Percentiles rank a stretch among this genome's conserved stretches.
Conservation (phyloP, 1,140 invertebrate species). For the Nasonia vitripennis region DNA sequence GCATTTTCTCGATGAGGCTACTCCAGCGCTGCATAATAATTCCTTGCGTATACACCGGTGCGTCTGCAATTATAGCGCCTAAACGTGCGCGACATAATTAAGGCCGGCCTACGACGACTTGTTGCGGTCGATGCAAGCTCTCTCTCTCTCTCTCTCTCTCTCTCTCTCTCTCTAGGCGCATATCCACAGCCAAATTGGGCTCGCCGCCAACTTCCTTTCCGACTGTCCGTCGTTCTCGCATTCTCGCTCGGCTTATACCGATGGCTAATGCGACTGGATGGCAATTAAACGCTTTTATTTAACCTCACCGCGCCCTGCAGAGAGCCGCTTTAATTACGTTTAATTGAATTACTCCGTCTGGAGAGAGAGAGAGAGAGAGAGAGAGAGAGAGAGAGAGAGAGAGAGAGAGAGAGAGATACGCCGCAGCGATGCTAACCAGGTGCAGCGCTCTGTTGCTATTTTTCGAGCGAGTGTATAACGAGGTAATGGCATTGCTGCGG, state of each 20-base stretch:
- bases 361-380: too few relatives aligned
- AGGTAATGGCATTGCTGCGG: neutral
- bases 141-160: neutral
- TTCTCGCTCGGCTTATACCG: neutral
- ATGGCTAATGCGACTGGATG: slow-evolving; percentile 3
- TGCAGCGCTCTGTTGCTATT: neutral
- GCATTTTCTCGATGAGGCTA: neutral
- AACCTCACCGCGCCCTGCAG: neutral
- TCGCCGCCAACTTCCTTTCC: slow-evolving; percentile 2
- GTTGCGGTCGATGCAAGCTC: slow-evolving; percentile 14
- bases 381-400: too few relatives aligned
- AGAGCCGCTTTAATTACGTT: neutral
- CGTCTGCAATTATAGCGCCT: neutral
- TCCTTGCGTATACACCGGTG: neutral
- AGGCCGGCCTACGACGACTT: slow-evolving; percentile 2
- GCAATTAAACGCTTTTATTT: neutral
- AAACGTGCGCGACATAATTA: slow-evolving; percentile 29
- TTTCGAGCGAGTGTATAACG: too few relatives aligned
- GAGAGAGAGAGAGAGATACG: neutral
- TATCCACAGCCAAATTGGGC: slow-evolving; percentile 18
- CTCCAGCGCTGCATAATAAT: neutral
- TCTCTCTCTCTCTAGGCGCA: too few relatives aligned
- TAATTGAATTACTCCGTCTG: neutral
- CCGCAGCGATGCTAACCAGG: neutral
- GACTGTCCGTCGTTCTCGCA: neutral